Percentiles rank a stretch among this genome's conserved stretches.
Evolutionary conservation across 1,140 invertebrate species (phyloP).

Genomic region (Leptopilina boulardi): DNA sequence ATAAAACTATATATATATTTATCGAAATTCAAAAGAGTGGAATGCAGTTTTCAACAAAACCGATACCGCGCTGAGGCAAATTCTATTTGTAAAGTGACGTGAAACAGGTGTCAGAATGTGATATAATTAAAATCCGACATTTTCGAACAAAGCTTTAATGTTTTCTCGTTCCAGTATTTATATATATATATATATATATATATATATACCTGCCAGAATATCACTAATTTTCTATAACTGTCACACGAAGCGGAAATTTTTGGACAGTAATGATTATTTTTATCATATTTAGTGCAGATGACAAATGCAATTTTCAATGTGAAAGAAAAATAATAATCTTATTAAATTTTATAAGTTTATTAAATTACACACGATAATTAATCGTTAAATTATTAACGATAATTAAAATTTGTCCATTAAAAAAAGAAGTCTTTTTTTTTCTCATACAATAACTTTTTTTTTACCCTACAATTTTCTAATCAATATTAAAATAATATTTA

Average conservation of each 20-base stretch:
- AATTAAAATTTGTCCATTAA: too few relatives aligned
- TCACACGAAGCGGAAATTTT: background rate
- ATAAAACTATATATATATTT: too few relatives aligned
- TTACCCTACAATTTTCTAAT: too few relatives aligned
- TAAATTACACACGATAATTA: too few relatives aligned
- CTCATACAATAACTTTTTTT: too few relatives aligned
- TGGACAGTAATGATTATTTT: slow-evolving; percentile 7
- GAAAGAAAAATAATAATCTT: background rate
- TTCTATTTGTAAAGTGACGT: slow-evolving; percentile 9
- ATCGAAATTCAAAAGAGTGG: background rate
- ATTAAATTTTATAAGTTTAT: too few relatives aligned
- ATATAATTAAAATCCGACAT: background rate
- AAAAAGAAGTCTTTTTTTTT: too few relatives aligned
- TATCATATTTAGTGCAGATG: background rate
- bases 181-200: too few relatives aligned
- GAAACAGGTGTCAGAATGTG: slow-evolving; percentile 14
- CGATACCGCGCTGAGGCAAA: background rate
- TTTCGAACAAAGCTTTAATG: slow-evolving; percentile 8
- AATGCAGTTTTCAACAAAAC: slow-evolving; percentile 3
- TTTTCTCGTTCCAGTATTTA: background rate
- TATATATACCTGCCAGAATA: background rate
- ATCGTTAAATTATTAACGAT: too few relatives aligned
- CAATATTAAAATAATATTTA: too few relatives aligned
- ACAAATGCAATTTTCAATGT: background rate
- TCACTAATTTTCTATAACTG: background rate